Evolutionary conservation across 2,797 vertebrate species (phyloP).

Genomic region (Lepus townsendii): DNA sequence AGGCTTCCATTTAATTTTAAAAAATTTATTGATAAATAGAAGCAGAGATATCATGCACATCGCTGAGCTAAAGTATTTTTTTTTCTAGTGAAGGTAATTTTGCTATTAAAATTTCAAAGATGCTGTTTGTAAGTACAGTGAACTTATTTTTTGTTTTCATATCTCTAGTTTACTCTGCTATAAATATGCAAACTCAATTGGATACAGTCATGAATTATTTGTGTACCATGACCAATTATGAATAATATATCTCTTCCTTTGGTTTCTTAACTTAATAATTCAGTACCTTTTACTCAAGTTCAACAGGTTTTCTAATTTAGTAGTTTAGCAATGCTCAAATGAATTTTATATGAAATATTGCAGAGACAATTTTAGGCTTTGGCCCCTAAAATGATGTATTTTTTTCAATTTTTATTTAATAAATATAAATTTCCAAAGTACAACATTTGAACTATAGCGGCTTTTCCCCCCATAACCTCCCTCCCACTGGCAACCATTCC

Average conservation of each 20-base stretch:
- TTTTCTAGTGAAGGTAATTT: neutral
- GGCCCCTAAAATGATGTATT: neutral
- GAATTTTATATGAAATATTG: neutral
- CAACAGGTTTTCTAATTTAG: neutral
- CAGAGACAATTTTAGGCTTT: neutral
- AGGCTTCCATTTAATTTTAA: neutral
- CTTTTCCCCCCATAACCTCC: too few relatives aligned
- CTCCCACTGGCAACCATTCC: too few relatives aligned
- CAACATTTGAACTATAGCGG: too few relatives aligned
- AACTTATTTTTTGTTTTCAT: neutral
- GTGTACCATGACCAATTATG: neutral
- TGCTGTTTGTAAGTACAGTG: neutral
- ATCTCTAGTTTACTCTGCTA: neutral
- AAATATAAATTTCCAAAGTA: too few relatives aligned
- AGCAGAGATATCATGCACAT: neutral
- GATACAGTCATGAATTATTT: slow-evolving; percentile 18
- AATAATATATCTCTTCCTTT: neutral
- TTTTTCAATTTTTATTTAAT: neutral
- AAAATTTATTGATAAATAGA: neutral
- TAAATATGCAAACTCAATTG: neutral
- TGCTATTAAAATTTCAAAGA: neutral
- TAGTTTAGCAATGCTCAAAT: neutral
- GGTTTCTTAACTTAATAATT: neutral
- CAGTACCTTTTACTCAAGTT: neutral
- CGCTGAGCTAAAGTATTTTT: neutral